Evolutionary conservation across 2,888 invertebrate genomes (phyloP).

Genomic region (Epicampocera succincta): DNA sequence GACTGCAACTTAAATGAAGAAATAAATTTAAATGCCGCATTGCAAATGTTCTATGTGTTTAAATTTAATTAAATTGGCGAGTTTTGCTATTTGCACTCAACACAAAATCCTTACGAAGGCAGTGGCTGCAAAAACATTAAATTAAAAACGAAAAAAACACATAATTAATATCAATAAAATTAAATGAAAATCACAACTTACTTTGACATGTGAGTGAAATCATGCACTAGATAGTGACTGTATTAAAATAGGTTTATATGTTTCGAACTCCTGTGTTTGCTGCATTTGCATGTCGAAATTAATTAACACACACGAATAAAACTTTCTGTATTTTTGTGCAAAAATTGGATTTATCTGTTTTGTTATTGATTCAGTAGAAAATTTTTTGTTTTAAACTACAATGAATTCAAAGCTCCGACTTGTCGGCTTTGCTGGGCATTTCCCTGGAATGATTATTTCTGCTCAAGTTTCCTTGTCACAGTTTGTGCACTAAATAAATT

Average conservation of each 20-base stretch:
- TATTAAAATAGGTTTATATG: no score
- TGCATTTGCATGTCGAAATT: slow-evolving; percentile 1
- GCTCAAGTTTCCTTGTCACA: slow-evolving; percentile 23
- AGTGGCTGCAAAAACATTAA: slow-evolving; percentile 38
- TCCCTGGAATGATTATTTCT: slow-evolving; percentile 49
- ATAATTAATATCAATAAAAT: slow-evolving; percentile 15
- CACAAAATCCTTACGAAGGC: slow-evolving; percentile 23
- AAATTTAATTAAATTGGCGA: slow-evolving; percentile 8
- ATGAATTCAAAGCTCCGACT: slow-evolving; percentile 32
- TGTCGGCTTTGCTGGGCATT: slow-evolving; percentile 17
- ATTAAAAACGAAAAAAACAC: not conserved
- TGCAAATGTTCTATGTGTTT: slow-evolving; percentile 8
- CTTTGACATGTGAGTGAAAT: not conserved
- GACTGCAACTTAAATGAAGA: slow-evolving; percentile 62
- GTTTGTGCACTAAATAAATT: slow-evolving; percentile 9
- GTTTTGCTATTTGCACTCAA: not conserved
- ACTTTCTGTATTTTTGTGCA: slow-evolving; percentile 39
- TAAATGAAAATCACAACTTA: slow-evolving; percentile 17
- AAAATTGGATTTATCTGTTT: slow-evolving; percentile 17
- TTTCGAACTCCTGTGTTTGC: no score
- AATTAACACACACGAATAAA: slow-evolving; percentile 23
- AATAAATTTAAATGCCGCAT: slow-evolving; percentile 47
- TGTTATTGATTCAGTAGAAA: slow-evolving; percentile 57
- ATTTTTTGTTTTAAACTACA: slow-evolving; percentile 11
- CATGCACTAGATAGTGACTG: no score